A percentile compares a stretch with the other conserved stretches of the same genome.
Conservation (phyloP, 2,113 vertebrate species). For the Gavialis gangeticus region DNA sequence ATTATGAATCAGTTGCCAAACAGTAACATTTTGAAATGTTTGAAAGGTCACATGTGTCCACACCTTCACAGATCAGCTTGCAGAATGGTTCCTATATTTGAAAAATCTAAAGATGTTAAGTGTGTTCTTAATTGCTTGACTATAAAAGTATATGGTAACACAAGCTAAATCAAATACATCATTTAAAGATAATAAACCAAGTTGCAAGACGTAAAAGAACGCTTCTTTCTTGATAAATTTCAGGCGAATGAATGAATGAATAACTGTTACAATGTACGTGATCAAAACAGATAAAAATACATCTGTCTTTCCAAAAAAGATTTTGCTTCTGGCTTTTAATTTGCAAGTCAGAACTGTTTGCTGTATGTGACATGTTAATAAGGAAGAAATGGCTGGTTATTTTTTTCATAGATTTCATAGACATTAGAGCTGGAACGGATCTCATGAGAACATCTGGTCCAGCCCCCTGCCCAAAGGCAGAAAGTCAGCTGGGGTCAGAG, state of each 20-base stretch:
- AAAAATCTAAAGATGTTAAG: neutral
- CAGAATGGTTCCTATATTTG: neutral
- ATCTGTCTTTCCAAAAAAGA: neutral
- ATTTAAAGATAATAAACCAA: neutral
- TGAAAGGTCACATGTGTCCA: no score
- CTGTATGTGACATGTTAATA: neutral
- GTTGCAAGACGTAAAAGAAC: neutral
- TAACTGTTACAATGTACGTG: neutral
- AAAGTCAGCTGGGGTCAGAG: no score
- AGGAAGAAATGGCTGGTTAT: neutral
- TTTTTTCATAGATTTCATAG: no score
- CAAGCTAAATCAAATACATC: neutral
- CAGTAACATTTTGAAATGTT: no score
- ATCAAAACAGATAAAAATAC: neutral
- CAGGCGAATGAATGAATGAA: neutral
- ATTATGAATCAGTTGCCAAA: no score
- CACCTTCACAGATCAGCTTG: neutral
- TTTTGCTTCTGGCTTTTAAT: neutral
- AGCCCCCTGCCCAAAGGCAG: no score
- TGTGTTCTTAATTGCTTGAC: neutral
- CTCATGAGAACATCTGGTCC: no score
- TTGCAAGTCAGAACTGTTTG: neutral
- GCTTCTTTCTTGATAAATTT: neutral
- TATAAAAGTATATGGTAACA: neutral
- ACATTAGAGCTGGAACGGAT: no score